Percentiles rank a stretch among this genome's conserved stretches.
Evolutionary conservation across 2,797 vertebrate genomes (phyloP).

Genomic region (Cephalopachus bancanus): DNA sequence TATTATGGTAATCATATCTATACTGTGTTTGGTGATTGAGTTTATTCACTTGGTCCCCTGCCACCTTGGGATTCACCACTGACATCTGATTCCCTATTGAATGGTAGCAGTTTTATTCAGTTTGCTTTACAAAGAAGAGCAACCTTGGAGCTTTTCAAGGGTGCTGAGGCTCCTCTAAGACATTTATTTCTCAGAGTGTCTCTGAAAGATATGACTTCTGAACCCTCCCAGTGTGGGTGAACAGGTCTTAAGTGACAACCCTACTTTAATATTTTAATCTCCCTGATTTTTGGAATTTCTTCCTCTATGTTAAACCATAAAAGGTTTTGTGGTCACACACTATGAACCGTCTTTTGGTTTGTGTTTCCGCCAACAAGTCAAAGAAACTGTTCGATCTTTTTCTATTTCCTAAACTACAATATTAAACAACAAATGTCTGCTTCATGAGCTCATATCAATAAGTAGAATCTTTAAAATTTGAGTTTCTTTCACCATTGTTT

Average conservation of each 20-base stretch:
- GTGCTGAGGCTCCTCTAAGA: no score
- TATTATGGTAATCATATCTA: no score
- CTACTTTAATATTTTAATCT: no score
- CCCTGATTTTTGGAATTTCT: background rate
- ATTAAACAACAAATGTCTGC: background rate
- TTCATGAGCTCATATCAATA: background rate
- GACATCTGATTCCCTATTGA: no score
- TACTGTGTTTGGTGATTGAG: background rate
- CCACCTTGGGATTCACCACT: no score
- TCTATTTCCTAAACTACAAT: background rate
- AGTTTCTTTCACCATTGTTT: background rate
- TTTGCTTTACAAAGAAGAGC: no score
- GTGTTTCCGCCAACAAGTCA: no score
- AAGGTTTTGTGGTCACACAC: background rate
- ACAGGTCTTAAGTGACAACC: no score
- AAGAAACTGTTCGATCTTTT: background rate
- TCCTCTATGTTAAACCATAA: background rate
- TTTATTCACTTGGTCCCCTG: background rate
- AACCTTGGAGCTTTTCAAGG: background rate
- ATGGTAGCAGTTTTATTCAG: no score
- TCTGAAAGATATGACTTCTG: no score
- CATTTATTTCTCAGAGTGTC: background rate
- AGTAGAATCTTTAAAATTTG: background rate
- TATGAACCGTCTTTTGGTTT: background rate
- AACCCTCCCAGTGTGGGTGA: no score